Percentiles rank a stretch among this genome's conserved stretches.
phyloP scores from a whole-genome alignment of 2,113 vertebrate genomes.

The Neomonachus schauinslandi region DNA sequence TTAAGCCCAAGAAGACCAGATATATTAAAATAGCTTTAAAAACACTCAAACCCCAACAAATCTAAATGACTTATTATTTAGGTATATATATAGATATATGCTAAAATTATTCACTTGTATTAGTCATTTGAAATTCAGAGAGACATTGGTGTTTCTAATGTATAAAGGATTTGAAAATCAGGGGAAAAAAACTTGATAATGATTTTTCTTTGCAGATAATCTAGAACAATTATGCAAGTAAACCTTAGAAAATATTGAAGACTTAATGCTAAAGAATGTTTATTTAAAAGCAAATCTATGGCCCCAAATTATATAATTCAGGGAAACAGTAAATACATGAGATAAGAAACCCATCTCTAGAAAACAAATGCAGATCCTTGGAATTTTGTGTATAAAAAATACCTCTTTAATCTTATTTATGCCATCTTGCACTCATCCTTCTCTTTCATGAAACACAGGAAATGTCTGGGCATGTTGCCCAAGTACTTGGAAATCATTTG shows the following conservation, averaged over 20 bases:
- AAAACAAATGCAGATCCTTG: background rate
- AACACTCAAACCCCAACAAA: background rate
- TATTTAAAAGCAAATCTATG: background rate
- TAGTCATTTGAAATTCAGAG: background rate
- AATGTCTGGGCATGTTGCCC: constrained; percentile 62
- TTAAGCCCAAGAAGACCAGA: background rate
- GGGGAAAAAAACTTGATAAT: background rate
- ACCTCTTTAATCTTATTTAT: background rate
- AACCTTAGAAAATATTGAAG: background rate
- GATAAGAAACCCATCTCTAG: background rate
- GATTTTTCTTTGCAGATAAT: background rate
- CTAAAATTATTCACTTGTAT: background rate
- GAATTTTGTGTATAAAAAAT: background rate
- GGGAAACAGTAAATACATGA: background rate
- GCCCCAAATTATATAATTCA: background rate
- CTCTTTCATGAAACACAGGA: constrained; percentile 14
- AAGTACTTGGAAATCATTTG: constrained; percentile 66
- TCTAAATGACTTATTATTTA: background rate
- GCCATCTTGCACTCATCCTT: background rate
- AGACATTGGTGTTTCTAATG: background rate
- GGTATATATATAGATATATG: background rate
- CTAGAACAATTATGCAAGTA: background rate
- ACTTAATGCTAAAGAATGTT: background rate
- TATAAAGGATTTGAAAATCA: background rate
- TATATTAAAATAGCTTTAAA: background rate